Percentiles rank a stretch among this genome's conserved stretches.
phyloP scores from a whole-genome alignment of 2,113 vertebrate species.

The Istiophorus platypterus region DNA sequence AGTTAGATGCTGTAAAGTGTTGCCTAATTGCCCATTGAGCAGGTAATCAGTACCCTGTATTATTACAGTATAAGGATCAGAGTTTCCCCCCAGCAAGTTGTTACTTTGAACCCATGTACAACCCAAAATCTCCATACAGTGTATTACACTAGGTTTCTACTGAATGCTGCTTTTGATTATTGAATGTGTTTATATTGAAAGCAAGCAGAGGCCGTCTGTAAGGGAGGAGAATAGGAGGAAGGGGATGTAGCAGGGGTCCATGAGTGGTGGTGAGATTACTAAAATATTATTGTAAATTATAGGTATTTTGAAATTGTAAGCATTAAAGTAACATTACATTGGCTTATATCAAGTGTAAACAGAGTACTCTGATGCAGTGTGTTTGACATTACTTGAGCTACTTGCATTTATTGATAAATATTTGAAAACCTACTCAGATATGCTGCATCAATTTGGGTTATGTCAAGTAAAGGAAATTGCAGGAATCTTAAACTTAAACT shows the following conservation, averaged over 20 bases:
- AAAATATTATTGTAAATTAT: background rate
- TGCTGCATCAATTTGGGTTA: background rate
- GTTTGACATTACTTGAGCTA: background rate
- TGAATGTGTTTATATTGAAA: no score
- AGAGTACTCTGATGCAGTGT: background rate
- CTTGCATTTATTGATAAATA: background rate
- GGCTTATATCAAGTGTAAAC: background rate
- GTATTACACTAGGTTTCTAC: background rate
- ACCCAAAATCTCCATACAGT: background rate
- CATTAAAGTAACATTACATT: background rate
- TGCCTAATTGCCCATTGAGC: conserved; percentile 32
- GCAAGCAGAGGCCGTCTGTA: conserved; percentile 11
- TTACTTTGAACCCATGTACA: conserved; percentile 6
- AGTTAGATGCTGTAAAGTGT: conserved; percentile 16
- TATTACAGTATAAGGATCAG: conserved; percentile 23
- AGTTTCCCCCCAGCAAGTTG: conserved; percentile 9
- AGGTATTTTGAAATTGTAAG: background rate
- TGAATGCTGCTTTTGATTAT: background rate
- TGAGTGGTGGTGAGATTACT: background rate
- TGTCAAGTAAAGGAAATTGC: background rate
- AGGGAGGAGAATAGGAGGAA: background rate
- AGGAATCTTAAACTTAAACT: background rate
- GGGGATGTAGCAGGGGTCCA: background rate
- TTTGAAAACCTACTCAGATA: background rate
- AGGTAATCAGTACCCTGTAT: conserved; percentile 43